A percentile compares a stretch with the other conserved stretches of the same genome.
phyloP scores from a whole-genome alignment of 2,888 invertebrate genomes.

The Aspidapion aeneum region DNA sequence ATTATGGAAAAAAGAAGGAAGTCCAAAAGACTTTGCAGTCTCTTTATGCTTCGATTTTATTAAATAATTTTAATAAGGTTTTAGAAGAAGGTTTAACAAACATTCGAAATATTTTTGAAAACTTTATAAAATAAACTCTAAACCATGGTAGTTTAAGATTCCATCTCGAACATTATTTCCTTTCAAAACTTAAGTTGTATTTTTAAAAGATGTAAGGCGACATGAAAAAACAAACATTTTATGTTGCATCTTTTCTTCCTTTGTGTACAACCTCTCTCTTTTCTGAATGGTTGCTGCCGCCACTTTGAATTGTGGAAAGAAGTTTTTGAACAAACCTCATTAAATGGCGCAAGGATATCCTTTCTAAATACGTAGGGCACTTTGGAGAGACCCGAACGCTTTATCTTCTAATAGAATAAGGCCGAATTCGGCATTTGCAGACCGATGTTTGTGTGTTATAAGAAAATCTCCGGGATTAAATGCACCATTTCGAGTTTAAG shows the following conservation, averaged over 20 bases:
- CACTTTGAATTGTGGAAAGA: neutral
- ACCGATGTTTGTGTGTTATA: neutral
- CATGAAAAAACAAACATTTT: neutral
- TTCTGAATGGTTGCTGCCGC: neutral
- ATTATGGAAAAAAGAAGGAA: too few species aligned
- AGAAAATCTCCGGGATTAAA: neutral
- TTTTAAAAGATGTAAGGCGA: too few species aligned
- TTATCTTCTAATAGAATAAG: neutral
- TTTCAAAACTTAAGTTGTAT: too few species aligned
- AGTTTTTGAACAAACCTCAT: neutral
- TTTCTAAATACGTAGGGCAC: neutral
- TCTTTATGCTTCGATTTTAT: too few species aligned
- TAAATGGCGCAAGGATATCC: neutral
- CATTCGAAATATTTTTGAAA: too few species aligned
- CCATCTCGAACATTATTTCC: too few species aligned
- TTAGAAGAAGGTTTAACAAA: too few species aligned
- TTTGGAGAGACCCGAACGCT: neutral
- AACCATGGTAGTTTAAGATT: too few species aligned
- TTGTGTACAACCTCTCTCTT: too few species aligned
- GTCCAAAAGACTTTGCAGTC: too few species aligned
- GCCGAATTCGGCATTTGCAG: neutral
- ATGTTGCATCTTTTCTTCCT: neutral
- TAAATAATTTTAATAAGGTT: too few species aligned
- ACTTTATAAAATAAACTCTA: too few species aligned
- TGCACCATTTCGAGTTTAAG: neutral